Base-by-base conservation (phyloP, 92 coral and sea anemone species). In the Paramuricea clavata region DNA sequence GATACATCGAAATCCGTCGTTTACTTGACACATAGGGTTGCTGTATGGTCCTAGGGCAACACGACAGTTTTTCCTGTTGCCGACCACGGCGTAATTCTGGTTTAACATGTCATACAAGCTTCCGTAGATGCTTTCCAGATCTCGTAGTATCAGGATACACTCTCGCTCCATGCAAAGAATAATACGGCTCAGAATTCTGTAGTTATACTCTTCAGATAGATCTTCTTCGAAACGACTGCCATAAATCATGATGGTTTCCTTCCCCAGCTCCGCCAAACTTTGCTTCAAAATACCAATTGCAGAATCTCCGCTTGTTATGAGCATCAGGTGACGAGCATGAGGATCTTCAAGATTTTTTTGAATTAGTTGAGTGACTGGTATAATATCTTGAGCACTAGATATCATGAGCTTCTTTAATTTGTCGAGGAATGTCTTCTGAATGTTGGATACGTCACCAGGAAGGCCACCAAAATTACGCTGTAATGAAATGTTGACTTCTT, bases 201-300 rank as follows among this genome's bases (percentile, higher is more conserved):
- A 92, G 70, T 91, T 91, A 88, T 96, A 96, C 59, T 94, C 99
- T 36, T 95, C 98, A 0, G 98, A 96, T 17, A 94, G 92, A 56
- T 96, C 99, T 88, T 96, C 99, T 81, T 96, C 95, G 86, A 96
- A 94, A 9, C 90, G 95, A 49, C 99, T 96, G 42, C 99, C 99
- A 90, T 91, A 96, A 60, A 96, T 93, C 39, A 95, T 96, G 88
- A 96, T 93, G 74, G 89, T 94, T 82, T 96, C 99, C 85, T 96
- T 96, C 19, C 94, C 91, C 39, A 96, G 78, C 35, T 89, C 84
- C 30, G 78, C 75, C 6, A 96, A 81, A 21, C 92, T 93, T 72
- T 93, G 94, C 76, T 96, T 94, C 15, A 96, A 80, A 56, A 96
- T 95, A 27, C 98, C 98, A 81, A 96, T 94, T 19, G 99, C 99